Conservation (phyloP, 2,888 invertebrate species). For the Lithosia quadra region DNA sequence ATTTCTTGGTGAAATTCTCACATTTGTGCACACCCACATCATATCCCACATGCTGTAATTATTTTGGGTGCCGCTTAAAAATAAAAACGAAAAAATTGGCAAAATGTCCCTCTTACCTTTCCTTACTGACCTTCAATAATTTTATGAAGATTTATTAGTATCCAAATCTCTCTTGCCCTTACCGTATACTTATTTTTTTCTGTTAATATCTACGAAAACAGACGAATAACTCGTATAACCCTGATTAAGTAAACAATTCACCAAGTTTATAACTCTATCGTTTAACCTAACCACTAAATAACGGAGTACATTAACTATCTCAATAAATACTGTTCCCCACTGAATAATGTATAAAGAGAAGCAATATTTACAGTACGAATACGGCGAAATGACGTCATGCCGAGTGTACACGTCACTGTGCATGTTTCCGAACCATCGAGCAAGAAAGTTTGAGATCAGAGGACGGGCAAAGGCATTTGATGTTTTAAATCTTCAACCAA, state of each 20-base stretch:
- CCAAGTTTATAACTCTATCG: background rate
- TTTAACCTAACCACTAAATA: slow-evolving; percentile 1
- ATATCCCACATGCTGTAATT: background rate
- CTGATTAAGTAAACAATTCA: background rate
- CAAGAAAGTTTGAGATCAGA: slow-evolving; percentile 42
- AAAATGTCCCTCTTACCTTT: no score
- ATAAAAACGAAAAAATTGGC: no score
- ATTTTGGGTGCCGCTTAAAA: background rate
- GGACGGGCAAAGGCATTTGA: slow-evolving; percentile 38
- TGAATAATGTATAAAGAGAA: slow-evolving; percentile 1
- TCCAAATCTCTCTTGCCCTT: background rate
- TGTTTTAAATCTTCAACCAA: slow-evolving; percentile 43
- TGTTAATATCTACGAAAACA: no score
- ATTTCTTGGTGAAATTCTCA: background rate
- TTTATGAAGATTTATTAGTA: background rate
- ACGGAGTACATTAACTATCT: background rate
- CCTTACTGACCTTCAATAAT: background rate
- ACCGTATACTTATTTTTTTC: no score
- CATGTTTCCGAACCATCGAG: slow-evolving; percentile 46
- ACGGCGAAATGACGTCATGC: slow-evolving; percentile 14
- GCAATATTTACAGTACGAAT: slow-evolving; percentile 12
- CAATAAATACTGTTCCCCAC: background rate
- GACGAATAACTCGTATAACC: background rate
- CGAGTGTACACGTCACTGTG: slow-evolving; percentile 22
- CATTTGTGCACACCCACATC: no score